A percentile compares a stretch with the other conserved stretches of the same genome.
Evolutionary conservation across 64 coral and sea anemone species (phyloP).

Genomic region (Trachythela sp.): DNA sequence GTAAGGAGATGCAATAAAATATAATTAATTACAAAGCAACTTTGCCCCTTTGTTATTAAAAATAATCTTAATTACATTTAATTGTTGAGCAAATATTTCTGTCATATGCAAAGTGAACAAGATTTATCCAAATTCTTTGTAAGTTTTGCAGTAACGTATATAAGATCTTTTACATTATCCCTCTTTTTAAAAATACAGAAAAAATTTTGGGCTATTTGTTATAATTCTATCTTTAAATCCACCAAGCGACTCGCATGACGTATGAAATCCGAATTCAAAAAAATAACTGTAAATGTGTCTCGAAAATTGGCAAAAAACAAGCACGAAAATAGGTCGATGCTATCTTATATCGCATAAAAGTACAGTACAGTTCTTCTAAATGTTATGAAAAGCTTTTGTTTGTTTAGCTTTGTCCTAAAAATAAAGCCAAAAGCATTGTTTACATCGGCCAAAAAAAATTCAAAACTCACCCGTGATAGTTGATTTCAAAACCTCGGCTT

Average conservation of each 20-base stretch:
- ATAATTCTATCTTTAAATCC: neutral
- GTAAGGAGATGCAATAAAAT: too few species aligned
- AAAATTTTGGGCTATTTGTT: neutral
- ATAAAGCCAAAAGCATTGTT: neutral
- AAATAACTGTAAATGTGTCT: neutral
- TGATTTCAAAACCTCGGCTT: conserved; percentile 8
- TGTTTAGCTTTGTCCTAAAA: neutral
- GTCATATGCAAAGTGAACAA: neutral
- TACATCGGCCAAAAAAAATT: neutral
- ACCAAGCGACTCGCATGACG: neutral
- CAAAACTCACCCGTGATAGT: conserved; percentile 12
- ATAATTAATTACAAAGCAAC: too few species aligned
- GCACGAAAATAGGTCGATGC: neutral
- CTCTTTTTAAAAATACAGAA: neutral
- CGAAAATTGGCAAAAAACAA: neutral
- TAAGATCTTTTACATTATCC: neutral
- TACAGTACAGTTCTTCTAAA: neutral
- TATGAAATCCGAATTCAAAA: neutral
- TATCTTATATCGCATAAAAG: neutral
- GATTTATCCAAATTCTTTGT: neutral
- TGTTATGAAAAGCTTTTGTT: neutral
- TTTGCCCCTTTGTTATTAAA: too few species aligned
- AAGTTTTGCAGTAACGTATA: neutral
- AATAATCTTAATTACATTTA: too few species aligned
- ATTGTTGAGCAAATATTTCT: neutral